phyloP scores from a whole-genome alignment of 2,113 vertebrate species.

The Steatornis caripensis region DNA sequence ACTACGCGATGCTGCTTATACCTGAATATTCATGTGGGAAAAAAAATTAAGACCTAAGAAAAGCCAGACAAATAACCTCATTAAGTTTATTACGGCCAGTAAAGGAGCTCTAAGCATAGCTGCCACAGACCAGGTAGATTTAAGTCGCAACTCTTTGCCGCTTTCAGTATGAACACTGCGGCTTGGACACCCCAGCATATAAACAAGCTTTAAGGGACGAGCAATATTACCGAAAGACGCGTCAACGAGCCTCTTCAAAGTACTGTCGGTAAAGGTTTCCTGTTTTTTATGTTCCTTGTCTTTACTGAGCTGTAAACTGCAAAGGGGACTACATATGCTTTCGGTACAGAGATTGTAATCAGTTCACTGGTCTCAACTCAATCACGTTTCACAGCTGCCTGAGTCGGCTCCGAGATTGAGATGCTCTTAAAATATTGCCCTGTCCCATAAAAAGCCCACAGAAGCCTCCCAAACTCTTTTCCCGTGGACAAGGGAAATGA shows the following conservation, averaged over 20 bases:
- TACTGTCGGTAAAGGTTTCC: background rate
- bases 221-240: fast-evolving
- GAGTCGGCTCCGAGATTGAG: background rate
- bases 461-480: background rate
- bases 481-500: fast-evolving
- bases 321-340: fast-evolving
- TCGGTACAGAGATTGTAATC: fast-evolving
- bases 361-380: background rate
- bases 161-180: fast-evolving
- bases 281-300: background rate
- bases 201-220: background rate
- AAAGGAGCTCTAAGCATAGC: background rate
- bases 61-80: background rate
- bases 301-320: background rate
- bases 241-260: background rate
- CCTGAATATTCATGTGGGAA: background rate
- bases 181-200: fast-evolving
- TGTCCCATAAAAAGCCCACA: background rate
- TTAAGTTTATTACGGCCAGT: background rate
- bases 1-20: background rate
- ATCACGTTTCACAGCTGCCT: fast-evolving
- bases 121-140: background rate
- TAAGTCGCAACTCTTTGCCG: background rate
- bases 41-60: background rate
- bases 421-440: background rate